Conservation (phyloP, 1,140 invertebrate species). For the Drosophila triauraria region DNA sequence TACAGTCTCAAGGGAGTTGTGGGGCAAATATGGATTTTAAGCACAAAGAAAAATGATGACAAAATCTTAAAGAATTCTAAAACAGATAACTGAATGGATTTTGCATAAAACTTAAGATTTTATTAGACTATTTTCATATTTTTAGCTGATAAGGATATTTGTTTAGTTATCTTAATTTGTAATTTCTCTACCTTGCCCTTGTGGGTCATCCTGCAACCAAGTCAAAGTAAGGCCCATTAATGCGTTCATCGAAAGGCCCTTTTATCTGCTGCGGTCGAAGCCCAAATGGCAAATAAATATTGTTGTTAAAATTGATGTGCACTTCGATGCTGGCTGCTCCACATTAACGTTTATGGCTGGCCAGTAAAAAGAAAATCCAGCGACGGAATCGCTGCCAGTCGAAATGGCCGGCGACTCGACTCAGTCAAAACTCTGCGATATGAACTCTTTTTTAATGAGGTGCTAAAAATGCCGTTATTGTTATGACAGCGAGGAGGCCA, state of each 20-base stretch:
- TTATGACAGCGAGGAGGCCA: constrained; percentile 76
- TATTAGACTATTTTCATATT: too few species aligned
- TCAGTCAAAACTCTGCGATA: constrained; percentile 69
- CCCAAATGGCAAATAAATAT: constrained; percentile 73
- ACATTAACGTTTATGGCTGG: constrained; percentile 59
- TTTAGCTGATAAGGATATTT: too few species aligned
- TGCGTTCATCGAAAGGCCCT: constrained; percentile 39
- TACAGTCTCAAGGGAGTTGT: neutral
- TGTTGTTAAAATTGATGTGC: constrained; percentile 80
- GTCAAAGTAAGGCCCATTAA: constrained; percentile 46
- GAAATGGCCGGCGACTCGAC: constrained; percentile 49
- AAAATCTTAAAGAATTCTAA: neutral
- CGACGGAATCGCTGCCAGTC: constrained; percentile 14
- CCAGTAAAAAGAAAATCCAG: constrained; percentile 48
- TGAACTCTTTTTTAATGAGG: constrained; percentile 84
- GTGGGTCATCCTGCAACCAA: constrained; percentile 3
- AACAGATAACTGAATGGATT: neutral
- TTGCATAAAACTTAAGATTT: too few species aligned
- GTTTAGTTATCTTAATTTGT: too few species aligned
- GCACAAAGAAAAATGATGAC: neutral
- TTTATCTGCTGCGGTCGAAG: constrained; percentile 44
- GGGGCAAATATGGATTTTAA: neutral
- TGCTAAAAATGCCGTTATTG: constrained; percentile 83
- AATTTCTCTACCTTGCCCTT: too few species aligned
- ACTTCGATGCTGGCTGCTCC: constrained; percentile 48